Conservation (phyloP, 2,888 invertebrate genomes). For the Caenorhabditis doughertyi region DNA sequence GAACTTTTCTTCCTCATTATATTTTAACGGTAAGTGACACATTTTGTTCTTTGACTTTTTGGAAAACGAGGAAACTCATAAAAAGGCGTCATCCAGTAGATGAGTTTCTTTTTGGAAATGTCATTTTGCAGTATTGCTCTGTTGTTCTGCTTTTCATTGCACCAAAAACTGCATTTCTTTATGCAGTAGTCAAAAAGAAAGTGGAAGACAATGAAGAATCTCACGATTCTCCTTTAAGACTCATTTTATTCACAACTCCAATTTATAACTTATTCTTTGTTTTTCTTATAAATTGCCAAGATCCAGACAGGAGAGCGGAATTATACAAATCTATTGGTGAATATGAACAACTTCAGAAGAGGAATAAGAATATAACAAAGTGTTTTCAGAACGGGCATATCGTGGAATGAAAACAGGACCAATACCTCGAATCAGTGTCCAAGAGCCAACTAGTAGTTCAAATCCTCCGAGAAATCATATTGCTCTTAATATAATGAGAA, state of each 20-base stretch:
- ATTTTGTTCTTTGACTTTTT: neutral
- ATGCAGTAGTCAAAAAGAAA: constrained; percentile 9
- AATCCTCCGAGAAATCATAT: constrained; percentile 29
- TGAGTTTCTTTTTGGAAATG: constrained; percentile 17
- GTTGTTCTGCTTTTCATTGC: constrained; percentile 8
- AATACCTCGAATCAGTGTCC: constrained; percentile 48
- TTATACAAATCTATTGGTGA: constrained; percentile 27
- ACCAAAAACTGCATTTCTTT: constrained; percentile 5
- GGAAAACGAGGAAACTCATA: neutral
- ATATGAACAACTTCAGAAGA: neutral
- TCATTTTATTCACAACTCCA: constrained; percentile 14
- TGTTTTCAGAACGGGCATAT: constrained; percentile 14
- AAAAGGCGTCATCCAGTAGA: no score
- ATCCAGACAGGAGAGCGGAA: constrained; percentile 23
- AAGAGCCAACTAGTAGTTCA: constrained; percentile 50
- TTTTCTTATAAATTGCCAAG: constrained; percentile 41
- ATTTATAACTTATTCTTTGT: constrained; percentile 34
- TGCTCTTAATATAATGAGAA: constrained; percentile 47
- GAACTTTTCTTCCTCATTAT: constrained; percentile 40
- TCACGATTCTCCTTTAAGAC: neutral
- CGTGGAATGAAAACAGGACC: constrained; percentile 48
- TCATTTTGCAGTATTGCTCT: constrained; percentile 28
- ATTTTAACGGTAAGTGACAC: constrained; percentile 28
- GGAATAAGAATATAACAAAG: neutral
- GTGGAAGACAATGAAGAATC: neutral